Base-by-base conservation (phyloP, 2,113 vertebrate genomes). In the Oreochromis aureus region DNA sequence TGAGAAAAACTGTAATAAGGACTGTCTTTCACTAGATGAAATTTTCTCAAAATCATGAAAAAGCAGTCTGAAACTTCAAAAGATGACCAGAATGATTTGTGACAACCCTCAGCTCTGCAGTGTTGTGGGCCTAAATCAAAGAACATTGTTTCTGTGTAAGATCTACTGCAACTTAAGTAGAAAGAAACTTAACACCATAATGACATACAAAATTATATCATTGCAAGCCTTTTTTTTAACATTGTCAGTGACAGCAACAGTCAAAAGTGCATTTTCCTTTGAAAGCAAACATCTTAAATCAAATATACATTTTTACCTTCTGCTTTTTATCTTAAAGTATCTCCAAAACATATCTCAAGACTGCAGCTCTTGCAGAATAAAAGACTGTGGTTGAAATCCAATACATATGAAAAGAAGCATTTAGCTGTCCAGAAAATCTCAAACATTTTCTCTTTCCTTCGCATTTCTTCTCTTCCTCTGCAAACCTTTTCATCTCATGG, bases 401-500 rank as follows among this genome's bases (percentile, higher is more conserved):
- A 94, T 90, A 91, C 84, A 58, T 84, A 51, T 84, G 59, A 91
- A 89, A 92, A 92, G 81, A 83, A 24, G 61, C 78, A 88, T 95
- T 89, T 92, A 48, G 85, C 91, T 86, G 81, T 82, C 71, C 55
- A 83, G 82, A 89, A 90, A 90, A 91, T 90, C 82, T 90, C 82
- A 55, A 87, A 90, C 41, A 80, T 91, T 87, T 90, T 87, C 81
- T 86, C 51, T 90, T 91, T 88, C 81, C 54, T 90, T 86, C 82
- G 79, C 87, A 78, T 91, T 92, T 94, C 46, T 93, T 86, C 66
- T 88, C 84, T 81, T 88, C 87, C 82, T 73, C 58, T 66, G 13
- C 32, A 80, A 89, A 86, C 44, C 92, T 92, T 95, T 94, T 95
- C 92, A 94, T 95, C 91, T 93, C 54, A 36, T 44, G 18, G 80